A percentile compares a stretch with the other conserved stretches of the same genome.
Evolutionary conservation across 2,113 vertebrate species (phyloP).

Genomic region (Strix aluco): DNA sequence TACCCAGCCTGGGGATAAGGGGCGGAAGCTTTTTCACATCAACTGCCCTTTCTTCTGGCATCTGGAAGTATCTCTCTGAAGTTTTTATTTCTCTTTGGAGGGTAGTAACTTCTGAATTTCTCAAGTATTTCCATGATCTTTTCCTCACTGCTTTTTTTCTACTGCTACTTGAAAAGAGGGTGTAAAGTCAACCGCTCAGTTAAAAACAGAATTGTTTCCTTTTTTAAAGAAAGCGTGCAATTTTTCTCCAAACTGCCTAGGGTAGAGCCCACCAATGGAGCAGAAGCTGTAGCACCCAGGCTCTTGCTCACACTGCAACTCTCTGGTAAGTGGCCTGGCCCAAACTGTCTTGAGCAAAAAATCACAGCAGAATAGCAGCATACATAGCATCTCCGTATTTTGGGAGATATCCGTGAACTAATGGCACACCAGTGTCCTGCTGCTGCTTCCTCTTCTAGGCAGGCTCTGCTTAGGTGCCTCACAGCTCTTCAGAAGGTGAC

Average conservation of each 20-base stretch:
- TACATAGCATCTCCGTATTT: neutral
- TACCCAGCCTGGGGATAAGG: constrained; percentile 45
- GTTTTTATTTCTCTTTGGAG: constrained; percentile 40
- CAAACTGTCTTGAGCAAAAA: neutral
- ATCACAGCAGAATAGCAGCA: neutral
- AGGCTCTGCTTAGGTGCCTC: neutral
- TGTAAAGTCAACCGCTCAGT: neutral
- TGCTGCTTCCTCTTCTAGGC: neutral
- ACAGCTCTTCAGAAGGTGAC: neutral
- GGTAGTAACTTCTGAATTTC: constrained; percentile 26
- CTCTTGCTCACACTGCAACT: accelerated
- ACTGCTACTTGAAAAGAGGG: constrained; percentile 18
- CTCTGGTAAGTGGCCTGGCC: neutral
- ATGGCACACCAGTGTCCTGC: neutral
- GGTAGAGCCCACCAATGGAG: neutral
- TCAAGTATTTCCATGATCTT: constrained; percentile 27
- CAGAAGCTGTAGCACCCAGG: neutral
- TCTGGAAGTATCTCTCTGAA: constrained; percentile 30
- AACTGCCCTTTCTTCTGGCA: constrained; percentile 33
- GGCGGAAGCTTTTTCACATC: constrained; percentile 48
- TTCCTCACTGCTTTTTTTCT: neutral
- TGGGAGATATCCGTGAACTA: neutral
- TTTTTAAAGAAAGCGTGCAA: constrained; percentile 1
- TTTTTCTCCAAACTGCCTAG: neutral
- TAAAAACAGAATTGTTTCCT: constrained; percentile 27